Evolutionary conservation across 2,113 vertebrate species (phyloP).

Genomic region (Spilogale gracilis): DNA sequence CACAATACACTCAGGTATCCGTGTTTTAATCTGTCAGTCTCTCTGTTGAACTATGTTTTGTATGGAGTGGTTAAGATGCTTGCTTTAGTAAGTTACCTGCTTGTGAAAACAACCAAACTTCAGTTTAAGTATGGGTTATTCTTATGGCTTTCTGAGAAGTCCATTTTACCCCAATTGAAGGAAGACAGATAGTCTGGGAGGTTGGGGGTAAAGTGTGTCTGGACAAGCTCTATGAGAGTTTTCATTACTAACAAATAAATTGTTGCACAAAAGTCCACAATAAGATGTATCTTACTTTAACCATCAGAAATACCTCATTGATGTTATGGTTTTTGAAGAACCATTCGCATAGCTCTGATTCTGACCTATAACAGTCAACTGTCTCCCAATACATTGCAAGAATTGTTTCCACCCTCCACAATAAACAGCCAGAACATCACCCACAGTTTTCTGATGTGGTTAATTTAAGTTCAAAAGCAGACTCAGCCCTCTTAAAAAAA

Average conservation of each 20-base stretch:
- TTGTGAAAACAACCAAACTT: background rate
- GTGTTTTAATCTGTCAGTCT: background rate
- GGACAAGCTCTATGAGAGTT: background rate
- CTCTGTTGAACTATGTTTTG: background rate
- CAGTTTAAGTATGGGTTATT: background rate
- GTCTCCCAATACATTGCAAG: background rate
- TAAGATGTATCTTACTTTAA: background rate
- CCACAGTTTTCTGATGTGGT: background rate
- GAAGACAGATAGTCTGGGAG: background rate
- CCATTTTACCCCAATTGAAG: background rate
- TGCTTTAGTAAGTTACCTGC: background rate
- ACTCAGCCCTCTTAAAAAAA: background rate
- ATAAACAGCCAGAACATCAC: background rate
- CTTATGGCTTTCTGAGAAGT: background rate
- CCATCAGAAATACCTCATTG: background rate
- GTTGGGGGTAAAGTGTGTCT: background rate
- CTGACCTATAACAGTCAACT: background rate
- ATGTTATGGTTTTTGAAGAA: conserved; percentile 18
- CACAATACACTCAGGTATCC: background rate
- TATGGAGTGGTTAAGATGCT: background rate
- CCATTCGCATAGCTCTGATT: background rate
- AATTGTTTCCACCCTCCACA: background rate
- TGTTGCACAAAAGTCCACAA: background rate
- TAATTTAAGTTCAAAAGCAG: background rate
- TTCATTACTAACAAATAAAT: background rate